Evolutionary conservation across 2,797 vertebrate genomes (phyloP).

Genomic region (Falco cherrug): DNA sequence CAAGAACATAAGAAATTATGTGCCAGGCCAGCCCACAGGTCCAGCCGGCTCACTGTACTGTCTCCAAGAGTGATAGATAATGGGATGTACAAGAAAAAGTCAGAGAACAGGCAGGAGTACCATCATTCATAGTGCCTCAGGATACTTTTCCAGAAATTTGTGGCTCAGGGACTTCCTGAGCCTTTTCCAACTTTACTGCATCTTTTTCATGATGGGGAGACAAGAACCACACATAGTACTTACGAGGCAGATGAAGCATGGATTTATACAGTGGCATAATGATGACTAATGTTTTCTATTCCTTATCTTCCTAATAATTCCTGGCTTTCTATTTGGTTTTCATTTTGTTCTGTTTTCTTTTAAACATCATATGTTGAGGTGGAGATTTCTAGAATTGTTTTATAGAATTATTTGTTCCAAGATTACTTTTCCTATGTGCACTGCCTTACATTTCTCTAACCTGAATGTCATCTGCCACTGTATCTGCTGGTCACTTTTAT

Average conservation of each 20-base stretch:
- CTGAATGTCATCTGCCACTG: not conserved
- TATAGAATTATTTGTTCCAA: not conserved
- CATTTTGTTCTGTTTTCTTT: not conserved
- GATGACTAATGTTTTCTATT: not conserved
- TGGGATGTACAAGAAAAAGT: not conserved
- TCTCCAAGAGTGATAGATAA: conserved; percentile 19
- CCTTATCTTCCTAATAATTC: not conserved
- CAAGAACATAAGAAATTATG: not conserved
- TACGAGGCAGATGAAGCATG: not conserved
- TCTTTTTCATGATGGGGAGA: not conserved
- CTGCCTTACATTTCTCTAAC: not conserved
- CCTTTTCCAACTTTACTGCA: not conserved
- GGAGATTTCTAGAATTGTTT: not conserved
- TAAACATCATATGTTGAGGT: not conserved
- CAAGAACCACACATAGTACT: not conserved
- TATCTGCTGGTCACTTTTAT: not conserved
- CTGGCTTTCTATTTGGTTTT: not conserved
- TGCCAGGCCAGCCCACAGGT: not conserved
- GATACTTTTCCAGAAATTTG: not conserved
- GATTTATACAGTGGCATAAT: not conserved
- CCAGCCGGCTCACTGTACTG: not conserved
- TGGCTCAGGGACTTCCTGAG: not conserved
- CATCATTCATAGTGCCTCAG: not conserved
- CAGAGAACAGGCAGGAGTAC: not conserved
- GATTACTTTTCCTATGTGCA: not conserved